Percentiles rank a stretch among this genome's conserved stretches.
Conservation (phyloP, 2,113 vertebrate species). For the Macroglossus sobrinus region DNA sequence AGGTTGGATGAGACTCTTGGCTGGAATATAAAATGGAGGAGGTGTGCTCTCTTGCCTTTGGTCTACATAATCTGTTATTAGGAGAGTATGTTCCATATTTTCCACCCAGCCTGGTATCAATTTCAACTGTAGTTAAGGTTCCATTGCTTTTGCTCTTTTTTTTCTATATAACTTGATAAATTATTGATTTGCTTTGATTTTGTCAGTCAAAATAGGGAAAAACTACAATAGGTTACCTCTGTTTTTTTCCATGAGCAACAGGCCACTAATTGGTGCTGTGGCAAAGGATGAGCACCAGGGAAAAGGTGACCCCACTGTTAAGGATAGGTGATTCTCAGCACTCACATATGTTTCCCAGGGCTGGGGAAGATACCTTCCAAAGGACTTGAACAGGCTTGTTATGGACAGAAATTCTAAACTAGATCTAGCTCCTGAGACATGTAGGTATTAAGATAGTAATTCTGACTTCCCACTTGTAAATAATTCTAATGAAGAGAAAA, state of each 20-base stretch:
- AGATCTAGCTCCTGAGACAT: conserved; percentile 9
- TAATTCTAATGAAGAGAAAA: conserved; percentile 15
- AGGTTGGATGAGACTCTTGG: not conserved
- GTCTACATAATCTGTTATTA: not conserved
- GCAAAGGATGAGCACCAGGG: not conserved
- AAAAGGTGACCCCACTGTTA: not conserved
- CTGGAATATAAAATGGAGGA: not conserved
- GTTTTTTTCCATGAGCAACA: not conserved
- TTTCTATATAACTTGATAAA: not conserved
- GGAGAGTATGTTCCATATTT: not conserved
- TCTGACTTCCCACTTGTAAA: conserved; percentile 23
- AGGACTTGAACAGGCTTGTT: not conserved
- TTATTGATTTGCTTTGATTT: not conserved
- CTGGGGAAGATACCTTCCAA: not conserved
- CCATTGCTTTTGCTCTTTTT: not conserved
- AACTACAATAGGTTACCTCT: not conserved
- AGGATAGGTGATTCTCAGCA: not conserved
- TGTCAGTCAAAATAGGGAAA: not conserved
- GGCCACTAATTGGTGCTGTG: not conserved
- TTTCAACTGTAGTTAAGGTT: not conserved
- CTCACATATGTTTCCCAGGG: not conserved
- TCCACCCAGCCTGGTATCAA: not conserved
- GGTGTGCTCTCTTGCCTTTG: not conserved
- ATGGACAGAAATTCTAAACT: not conserved
- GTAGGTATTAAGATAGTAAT: not conserved